A percentile compares a stretch with the other conserved stretches of the same genome.
phyloP scores from a whole-genome alignment of 1,140 invertebrate species.

The Cherax quadricarinatus region DNA sequence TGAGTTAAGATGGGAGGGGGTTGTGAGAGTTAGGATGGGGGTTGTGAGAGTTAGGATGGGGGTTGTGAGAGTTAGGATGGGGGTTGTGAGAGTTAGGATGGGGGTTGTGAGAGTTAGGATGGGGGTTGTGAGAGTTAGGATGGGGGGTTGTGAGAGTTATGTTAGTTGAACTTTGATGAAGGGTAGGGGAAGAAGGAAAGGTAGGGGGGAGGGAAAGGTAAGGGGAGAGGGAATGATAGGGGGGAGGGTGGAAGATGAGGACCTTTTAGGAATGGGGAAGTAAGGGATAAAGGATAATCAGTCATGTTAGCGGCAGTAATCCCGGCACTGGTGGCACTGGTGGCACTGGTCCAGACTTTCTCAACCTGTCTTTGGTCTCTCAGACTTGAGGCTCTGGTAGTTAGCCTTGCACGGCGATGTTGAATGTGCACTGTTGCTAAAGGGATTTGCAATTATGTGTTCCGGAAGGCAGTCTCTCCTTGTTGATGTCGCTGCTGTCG shows the following conservation, averaged over 20 bases:
- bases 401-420: conserved; percentile 25
- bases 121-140: too few relatives aligned
- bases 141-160: neutral
- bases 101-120: too few relatives aligned
- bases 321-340: neutral
- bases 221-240: neutral
- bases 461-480: conserved; percentile 46
- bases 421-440: conserved; percentile 60
- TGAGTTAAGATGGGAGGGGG: too few relatives aligned
- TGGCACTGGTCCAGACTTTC: too few relatives aligned
- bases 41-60: too few relatives aligned
- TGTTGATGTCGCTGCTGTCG: neutral
- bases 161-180: too few relatives aligned
- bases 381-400: neutral
- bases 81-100: too few relatives aligned
- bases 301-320: too few relatives aligned
- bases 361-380: too few relatives aligned
- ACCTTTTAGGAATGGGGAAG: neutral
- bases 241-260: neutral
- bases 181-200: neutral
- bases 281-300: neutral
- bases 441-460: conserved; percentile 54
- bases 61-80: too few relatives aligned
- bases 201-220: neutral
- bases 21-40: too few relatives aligned